Base-by-base conservation (phyloP, 2,113 vertebrate species). In the Ophthalmolycus amberensis region DNA sequence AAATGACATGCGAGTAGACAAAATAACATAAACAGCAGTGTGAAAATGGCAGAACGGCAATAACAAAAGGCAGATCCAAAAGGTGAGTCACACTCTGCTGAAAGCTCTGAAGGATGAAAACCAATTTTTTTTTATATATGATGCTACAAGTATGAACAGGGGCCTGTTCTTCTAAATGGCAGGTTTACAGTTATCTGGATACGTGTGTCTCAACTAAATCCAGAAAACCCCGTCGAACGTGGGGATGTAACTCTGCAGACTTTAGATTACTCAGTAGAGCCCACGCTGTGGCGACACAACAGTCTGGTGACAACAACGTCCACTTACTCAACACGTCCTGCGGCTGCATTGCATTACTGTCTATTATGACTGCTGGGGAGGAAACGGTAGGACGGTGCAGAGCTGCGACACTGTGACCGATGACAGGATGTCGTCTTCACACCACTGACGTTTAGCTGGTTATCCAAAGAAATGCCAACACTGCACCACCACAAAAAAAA, bases 241-340 rank as follows among this genome's bases (percentile, higher is more conserved):
- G 37, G 2, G 48, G 42, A 72, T 18, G 22, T 16, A 38, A 16
- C 71, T 74, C 56, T 9, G 18, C 38, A 80, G 71, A 74, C 18
- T 9, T 20, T 62, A 38, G 42, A 67, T 38, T 68, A 54, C 25
- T n/a, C 42, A 38, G 27, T 77, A 29, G 63, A 48, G 1, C 38
- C 9, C 38, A 5, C n/a, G 25, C 34, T 9, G 15, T 52, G 75
- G 76, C 65, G 83, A 74, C 67, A 90, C 59, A 22, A 40, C 29
- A 44, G 67, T 72, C 69, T 71, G 70, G 25, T 54, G 12, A 73
- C 16, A 32, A 83, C 10, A 72, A 68, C 18, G 25, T 75, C 16
- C 15, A 65, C 38, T 91, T 92, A 65, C 91, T 44, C 82, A 92
- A 92, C 83, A 40, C 1, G 82, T 75, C 63, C 27, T 69, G 84